These are phyloP conservation scores for Lepidurus apus DNA, from an alignment of 1,140 invertebrate species.

Conservation along the genomic window DNA sequence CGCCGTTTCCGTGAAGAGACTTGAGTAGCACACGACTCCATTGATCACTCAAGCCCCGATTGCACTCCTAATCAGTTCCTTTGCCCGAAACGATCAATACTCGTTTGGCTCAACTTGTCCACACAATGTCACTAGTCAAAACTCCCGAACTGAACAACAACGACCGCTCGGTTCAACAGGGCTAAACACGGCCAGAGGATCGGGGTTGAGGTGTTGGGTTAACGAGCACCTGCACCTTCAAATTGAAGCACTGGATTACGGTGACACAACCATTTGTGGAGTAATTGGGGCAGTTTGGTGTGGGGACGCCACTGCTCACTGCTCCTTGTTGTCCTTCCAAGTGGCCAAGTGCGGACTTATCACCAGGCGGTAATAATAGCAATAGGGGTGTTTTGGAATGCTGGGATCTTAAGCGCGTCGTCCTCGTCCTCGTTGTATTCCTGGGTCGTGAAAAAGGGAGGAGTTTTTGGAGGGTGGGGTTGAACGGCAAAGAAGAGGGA, in stretches of 20 bases:
- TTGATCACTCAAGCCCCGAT: neutral
- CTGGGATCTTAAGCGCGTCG: neutral
- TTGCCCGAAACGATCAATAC: too few relatives aligned
- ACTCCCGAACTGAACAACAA: too few relatives aligned
- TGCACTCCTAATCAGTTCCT: too few relatives aligned
- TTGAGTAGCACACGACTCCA: neutral
- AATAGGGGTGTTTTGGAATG: constrained; percentile 16
- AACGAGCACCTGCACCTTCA: too few relatives aligned
- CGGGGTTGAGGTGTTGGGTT: too few relatives aligned
- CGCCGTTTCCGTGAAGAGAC: neutral
- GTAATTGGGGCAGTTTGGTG: neutral
- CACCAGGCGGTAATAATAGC: constrained; percentile 17
- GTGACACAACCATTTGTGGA: neutral
- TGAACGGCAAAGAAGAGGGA: neutral
- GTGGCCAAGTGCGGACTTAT: neutral
- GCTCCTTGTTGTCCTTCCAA: neutral
- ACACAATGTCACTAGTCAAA: too few relatives aligned
- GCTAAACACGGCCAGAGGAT: too few relatives aligned
- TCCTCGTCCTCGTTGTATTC: neutral
- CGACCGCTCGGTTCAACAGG: too few relatives aligned
- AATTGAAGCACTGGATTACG: too few relatives aligned
- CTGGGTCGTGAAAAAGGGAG: constrained; percentile 9
- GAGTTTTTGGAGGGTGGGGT: neutral
- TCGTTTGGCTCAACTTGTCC: too few relatives aligned
- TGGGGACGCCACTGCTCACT: too few relatives aligned